Evolutionary conservation across 1,140 invertebrate genomes (phyloP), one percentile per base, ranked within the genome.

Genomic region (Ips typographus): DNA sequence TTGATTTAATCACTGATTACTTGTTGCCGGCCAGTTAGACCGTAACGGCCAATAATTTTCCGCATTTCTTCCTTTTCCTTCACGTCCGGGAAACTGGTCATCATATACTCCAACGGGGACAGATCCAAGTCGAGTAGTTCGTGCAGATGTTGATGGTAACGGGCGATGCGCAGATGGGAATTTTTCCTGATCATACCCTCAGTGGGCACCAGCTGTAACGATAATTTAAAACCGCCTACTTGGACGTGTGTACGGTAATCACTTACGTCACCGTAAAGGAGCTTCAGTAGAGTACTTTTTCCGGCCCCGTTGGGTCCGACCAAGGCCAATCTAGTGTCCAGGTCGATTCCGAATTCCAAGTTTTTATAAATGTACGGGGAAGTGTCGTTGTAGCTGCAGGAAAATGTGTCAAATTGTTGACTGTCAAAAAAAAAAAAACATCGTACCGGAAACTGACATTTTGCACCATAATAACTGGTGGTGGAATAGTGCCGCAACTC

Each of bases 11-110:
- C 22, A 42, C n/a, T 22, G 22, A 37, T 67, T 77, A 94, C 93
- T 85, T 99, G 98, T 81, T 99, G 96, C 76, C 95, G 88, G 40
- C 78, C 98, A 36, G 96, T 95, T 2, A 99, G 82, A 22, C 98
- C 98, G 80, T 98, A 99, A 68, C 97, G 86, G 2, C 98, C 98
- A 77, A 99, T 97, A 72, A 99, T 99, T 83, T 98, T 98, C 60
- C 98, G 85, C 96, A 99, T 99, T 80, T 99, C 97, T 83, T 99
- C 98, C 42, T 91, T 89, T 82, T 99, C 98, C 76, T 98, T 98
- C 1, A 99, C 91, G 37, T 98, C 95, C 0, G 98, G 97, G 80
- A 98, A 99, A 71, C 90, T 87, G 77, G 91, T 91, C 91, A 99
- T 91, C 98, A 99, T 99, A 79, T 98, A 99, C 71, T 99, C 97